Conservation (phyloP, 2,888 invertebrate genomes). For the Uloborus plumipes region DNA sequence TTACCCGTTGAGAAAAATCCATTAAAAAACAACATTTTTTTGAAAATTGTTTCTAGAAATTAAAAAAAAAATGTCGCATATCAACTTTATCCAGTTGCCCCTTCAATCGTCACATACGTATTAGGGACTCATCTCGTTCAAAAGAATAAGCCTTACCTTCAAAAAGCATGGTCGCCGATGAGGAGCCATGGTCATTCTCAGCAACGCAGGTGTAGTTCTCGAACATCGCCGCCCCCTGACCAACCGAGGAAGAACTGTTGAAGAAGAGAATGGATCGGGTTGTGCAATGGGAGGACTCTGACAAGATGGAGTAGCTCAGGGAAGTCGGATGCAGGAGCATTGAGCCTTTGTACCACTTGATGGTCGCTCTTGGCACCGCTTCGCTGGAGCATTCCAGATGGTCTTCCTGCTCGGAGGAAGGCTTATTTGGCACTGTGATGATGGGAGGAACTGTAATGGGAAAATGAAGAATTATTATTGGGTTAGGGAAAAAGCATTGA, state of each 20-base stretch:
- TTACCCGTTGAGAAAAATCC: no score
- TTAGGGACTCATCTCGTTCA: background rate
- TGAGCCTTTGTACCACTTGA: constrained; percentile 65
- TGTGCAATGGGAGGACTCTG: constrained; percentile 38
- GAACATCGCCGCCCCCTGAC: constrained; percentile 16
- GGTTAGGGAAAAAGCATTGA: no score
- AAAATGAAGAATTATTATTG: no score
- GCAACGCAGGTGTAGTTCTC: constrained; percentile 66
- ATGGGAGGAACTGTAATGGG: constrained; percentile 45
- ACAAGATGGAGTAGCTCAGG: constrained; percentile 18
- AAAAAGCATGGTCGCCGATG: constrained; percentile 37
- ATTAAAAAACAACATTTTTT: no score
- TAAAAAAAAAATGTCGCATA: no score
- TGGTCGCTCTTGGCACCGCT: constrained; percentile 56
- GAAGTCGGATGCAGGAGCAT: constrained; percentile 25
- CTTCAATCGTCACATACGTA: no score
- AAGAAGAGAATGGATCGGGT: constrained; percentile 33
- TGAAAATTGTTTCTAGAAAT: no score
- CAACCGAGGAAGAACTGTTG: constrained; percentile 8
- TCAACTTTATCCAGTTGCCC: no score
- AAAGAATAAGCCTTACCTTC: constrained; percentile 34
- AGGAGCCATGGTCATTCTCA: constrained; percentile 51
- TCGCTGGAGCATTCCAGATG: constrained; percentile 59
- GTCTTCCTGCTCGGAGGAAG: constrained; percentile 1
- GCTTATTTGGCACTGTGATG: constrained; percentile 47